Conservation (phyloP, 1,140 invertebrate genomes). For the Odontomachus brunneus region DNA sequence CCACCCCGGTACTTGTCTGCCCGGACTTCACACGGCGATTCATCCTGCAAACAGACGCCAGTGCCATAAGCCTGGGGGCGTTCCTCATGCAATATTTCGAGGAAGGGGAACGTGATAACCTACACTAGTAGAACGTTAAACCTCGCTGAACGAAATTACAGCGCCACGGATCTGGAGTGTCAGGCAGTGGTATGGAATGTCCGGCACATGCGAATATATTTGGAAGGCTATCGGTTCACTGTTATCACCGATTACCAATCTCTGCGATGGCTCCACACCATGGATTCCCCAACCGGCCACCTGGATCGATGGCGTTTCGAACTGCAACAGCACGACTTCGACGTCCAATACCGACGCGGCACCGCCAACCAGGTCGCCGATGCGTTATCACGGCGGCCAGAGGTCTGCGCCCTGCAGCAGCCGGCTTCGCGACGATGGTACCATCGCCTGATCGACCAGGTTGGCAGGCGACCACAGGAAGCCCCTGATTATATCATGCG, state of each 20-base stretch:
- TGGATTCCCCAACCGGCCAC: neutral
- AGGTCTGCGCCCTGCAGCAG: neutral
- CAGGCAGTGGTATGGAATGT: neutral
- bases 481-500: neutral
- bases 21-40: neutral
- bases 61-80: neutral
- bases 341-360: neutral
- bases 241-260: neutral
- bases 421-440: neutral
- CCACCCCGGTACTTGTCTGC: slow-evolving; percentile 17
- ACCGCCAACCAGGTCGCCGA: neutral
- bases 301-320: neutral
- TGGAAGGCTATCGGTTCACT: neutral
- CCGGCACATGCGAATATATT: neutral
- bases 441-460: neutral
- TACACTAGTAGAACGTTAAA: slow-evolving; percentile 21
- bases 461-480: neutral
- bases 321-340: neutral
- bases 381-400: neutral
- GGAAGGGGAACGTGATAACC: neutral
- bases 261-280: neutral
- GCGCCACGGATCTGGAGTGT: slow-evolving; percentile 64
- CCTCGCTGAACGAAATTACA: slow-evolving; percentile 43
- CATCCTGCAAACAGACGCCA: slow-evolving; percentile 14
- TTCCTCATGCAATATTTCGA: slow-evolving; percentile 12